Evolutionary conservation across 2,797 vertebrate genomes (phyloP).

Genomic region (Austrolebias charrua): DNA sequence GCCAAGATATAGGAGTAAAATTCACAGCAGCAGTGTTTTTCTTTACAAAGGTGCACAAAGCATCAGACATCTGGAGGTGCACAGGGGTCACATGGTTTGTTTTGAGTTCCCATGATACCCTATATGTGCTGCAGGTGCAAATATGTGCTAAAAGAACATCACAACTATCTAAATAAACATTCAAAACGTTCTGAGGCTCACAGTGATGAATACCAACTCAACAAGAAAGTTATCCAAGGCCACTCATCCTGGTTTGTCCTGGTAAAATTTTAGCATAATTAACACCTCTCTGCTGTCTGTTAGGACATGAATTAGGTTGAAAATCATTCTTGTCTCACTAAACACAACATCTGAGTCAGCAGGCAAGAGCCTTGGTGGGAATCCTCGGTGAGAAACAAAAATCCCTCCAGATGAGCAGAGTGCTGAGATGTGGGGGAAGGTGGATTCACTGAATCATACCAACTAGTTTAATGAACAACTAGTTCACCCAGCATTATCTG

Average conservation of each 20-base stretch:
- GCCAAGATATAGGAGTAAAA: conserved; percentile 9
- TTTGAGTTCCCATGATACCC: conserved; percentile 75
- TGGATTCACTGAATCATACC: background rate
- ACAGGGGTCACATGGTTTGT: conserved; percentile 64
- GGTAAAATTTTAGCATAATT: conserved; percentile 41
- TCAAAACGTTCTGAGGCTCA: conserved; percentile 15
- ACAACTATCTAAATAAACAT: conserved; percentile 47
- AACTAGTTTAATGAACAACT: too few species aligned
- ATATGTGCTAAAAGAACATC: conserved; percentile 11
- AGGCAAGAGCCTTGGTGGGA: conserved; percentile 34
- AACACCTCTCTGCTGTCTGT: conserved; percentile 47
- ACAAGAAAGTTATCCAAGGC: conserved; percentile 7
- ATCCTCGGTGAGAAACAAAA: conserved; percentile 35
- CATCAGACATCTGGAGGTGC: conserved; percentile 49
- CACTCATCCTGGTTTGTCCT: background rate
- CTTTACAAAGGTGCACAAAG: conserved; percentile 32
- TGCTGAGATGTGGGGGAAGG: background rate
- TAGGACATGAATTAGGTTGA: conserved; percentile 69
- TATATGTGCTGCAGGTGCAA: conserved; percentile 78
- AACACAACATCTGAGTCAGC: conserved; percentile 58
- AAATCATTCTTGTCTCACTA: conserved; percentile 34
- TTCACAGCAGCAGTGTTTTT: conserved; percentile 18
- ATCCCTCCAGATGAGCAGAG: conserved; percentile 39
- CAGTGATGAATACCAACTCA: background rate
- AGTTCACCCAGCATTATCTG: background rate